Evolutionary conservation across 2,797 vertebrate genomes (phyloP), one percentile per base, ranked within the genome.

Genomic region (Scolopax rusticola): DNA sequence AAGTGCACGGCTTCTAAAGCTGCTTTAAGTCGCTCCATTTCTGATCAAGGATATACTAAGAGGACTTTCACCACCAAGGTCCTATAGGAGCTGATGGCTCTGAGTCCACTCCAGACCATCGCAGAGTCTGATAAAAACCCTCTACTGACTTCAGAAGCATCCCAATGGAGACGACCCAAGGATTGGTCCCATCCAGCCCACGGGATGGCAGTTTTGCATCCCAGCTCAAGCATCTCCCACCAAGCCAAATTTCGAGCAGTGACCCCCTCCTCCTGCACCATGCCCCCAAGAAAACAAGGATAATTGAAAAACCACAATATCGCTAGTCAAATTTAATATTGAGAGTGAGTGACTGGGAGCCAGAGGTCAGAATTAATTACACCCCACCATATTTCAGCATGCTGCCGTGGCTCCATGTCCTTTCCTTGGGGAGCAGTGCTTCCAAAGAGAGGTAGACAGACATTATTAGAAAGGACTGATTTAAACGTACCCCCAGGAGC

Each of bases 311-410:
- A 91, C 76, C 94, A 95, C 95, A 97, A 96, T 95, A 97, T 95
- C 84, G 78, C 95, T 96, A 97, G 97, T 93, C 93, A 89, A 70
- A 96, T 97, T 95, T 97, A 97, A 97, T 97, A 98, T 97, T 95
- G 94, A 84, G 94, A 97, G 91, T 15, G 15, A 80, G 94, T 27
- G 91, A 94, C 92, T 90, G 15, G 96, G 95, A 97, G 75, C 93
- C 69, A 88, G 96, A 95, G 97, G 97, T 97, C 97, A 97, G 95
- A 97, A 97, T 97, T 98, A 98, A 97, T 98, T 97, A 98, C 95
- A 95, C 96, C 97, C 94, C 24, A 92, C 90, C 89, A 97, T 95
- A 73, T 88, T 93, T 95, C 93, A 93, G 86, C 75, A 91, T 20
- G 4, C 89, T 86, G 97, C 92, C 9, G 89, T 57, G 65, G 94